Base-by-base conservation (phyloP, 2,888 invertebrate genomes). In the Aphidius colemani region DNA sequence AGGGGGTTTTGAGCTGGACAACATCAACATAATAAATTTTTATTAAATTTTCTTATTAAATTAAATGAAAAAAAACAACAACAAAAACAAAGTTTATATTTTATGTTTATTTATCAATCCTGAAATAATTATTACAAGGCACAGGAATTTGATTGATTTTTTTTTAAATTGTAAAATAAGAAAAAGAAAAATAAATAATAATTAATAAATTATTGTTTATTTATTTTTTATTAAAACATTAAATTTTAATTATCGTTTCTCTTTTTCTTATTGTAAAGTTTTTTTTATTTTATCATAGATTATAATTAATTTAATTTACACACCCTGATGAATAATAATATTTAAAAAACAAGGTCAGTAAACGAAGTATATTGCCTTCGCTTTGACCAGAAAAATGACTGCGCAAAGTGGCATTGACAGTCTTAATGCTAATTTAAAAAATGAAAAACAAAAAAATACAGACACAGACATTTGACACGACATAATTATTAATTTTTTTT, bases 1-100 rank as follows among this genome's bases (percentile, higher is more conserved):
- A 86, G 86, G 81, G 67, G 61, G 61, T 48, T 30, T 57, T 43
- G 55, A 10, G 43, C 48, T 51, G 53, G 30, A 30, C 30, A 30
- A 30, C 30, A 30, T 5, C 30, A 30, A 30, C 5, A 30, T 30
- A 30, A 30, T 4, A 18, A 18, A 18, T 18, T 18, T 18, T 18
- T 18, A 18, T 18, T 18, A 0, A 30, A 5, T 30, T 30, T 30
- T 30, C 5, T 30, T 30, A 5, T 30, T 30, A 30, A 30, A 30
- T 30, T 5, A 30, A 30, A 30, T 5, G 5, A 5, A 30, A 30
- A 30, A 0, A 30, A 30, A 30, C 2, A 30, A 30, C 2, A 18
- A 18, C 18, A 30, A 30, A 30, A 30, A 30, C 3, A 30, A 30
- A 30, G 4, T 30, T 30, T 30, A 30, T 30, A 50, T 50, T 50